A percentile compares a stretch with the other conserved stretches of the same genome.
These are phyloP conservation scores for Alces alces DNA, from an alignment of 2,113 vertebrate species.

Conservation along the genomic window DNA sequence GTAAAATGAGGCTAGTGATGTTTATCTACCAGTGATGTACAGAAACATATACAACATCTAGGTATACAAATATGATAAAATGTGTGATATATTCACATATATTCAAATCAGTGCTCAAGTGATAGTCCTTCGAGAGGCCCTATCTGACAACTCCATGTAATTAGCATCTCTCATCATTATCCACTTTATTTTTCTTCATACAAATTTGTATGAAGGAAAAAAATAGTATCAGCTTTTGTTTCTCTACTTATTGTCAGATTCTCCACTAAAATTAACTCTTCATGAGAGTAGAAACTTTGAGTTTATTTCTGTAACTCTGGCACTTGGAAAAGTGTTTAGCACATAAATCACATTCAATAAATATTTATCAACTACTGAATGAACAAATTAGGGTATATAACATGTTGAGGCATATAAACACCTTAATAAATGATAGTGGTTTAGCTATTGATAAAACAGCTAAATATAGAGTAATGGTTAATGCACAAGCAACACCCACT, in stretches of 20 bases:
- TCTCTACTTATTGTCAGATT: neutral
- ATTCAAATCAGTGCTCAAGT: neutral
- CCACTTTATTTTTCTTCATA: neutral
- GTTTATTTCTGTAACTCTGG: neutral
- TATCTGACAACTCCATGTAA: neutral
- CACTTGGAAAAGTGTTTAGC: neutral
- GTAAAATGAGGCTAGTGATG: neutral
- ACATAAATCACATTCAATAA: neutral
- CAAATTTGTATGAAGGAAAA: neutral
- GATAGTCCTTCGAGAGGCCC: neutral
- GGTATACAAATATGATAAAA: neutral
- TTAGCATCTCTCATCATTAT: neutral
- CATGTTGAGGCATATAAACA: neutral
- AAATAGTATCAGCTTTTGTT: neutral
- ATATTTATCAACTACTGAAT: conserved; percentile 6
- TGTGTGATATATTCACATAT: neutral
- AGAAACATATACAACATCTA: neutral
- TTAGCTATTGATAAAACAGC: neutral
- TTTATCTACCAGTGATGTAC: neutral
- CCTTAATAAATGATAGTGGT: neutral
- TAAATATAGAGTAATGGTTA: neutral
- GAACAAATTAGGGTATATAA: neutral
- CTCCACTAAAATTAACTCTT: neutral
- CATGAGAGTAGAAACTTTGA: neutral
- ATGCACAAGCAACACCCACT: neutral